These are phyloP conservation scores for Aviceda subcristata DNA, from an alignment of 2,113 vertebrate genomes.

Conservation along the genomic window DNA sequence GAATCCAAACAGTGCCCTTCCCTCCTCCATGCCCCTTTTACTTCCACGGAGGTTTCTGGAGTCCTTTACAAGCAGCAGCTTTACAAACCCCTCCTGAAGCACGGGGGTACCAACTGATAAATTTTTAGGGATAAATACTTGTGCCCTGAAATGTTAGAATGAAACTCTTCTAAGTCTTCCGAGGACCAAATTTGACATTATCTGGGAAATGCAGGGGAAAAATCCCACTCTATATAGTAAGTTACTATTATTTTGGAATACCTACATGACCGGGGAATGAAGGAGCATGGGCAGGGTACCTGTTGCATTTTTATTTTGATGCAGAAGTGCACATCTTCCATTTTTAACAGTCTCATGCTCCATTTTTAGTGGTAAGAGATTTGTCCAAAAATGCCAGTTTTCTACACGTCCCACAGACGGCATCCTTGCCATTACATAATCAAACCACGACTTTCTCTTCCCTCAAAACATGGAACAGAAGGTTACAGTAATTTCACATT, in stretches of 20 bases:
- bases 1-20: not conserved
- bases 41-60: not conserved
- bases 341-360: not conserved
- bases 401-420: not conserved
- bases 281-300: not conserved
- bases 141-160: not conserved
- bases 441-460: not conserved
- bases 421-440: not conserved
- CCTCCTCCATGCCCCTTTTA: not conserved
- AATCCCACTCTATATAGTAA: accelerated
- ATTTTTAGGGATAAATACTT: not conserved
- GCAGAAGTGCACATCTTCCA: not conserved
- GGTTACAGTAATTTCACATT: not conserved
- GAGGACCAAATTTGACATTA: not conserved
- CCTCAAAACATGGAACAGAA: not conserved
- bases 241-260: not conserved
- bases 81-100: not conserved
- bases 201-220: not conserved
- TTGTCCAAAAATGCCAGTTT: not conserved
- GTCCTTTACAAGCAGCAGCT: not conserved
- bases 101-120: not conserved
- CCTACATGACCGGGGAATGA: not conserved
- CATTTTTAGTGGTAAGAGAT: not conserved
- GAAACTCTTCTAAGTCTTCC: not conserved
- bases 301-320: not conserved